Evolutionary conservation across 30 jellyfish, hydroid and myxozoan species (phyloP).

Genomic region (Catostylus mosaicus): DNA sequence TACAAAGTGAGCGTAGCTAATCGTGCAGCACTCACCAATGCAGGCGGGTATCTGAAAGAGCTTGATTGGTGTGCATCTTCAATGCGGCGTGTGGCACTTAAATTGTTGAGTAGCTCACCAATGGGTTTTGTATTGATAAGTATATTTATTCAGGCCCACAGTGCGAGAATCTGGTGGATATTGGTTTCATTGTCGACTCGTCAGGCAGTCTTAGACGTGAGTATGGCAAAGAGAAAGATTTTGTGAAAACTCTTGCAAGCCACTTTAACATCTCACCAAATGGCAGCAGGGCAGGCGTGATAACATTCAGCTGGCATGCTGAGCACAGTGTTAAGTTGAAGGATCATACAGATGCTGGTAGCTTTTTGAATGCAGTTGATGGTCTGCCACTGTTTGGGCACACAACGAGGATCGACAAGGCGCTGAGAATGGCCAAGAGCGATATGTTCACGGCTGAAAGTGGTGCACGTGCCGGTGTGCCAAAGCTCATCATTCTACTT

Average conservation of each 20-base stretch:
- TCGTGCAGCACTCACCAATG: too few relatives aligned
- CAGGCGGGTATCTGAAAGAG: too few relatives aligned
- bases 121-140: too few relatives aligned
- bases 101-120: too few relatives aligned
- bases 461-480: slow-evolving; percentile 59
- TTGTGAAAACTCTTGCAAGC: slow-evolving; percentile 49
- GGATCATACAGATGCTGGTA: slow-evolving; percentile 42
- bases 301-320: slow-evolving; percentile 71
- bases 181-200: slow-evolving; percentile 71
- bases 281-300: slow-evolving; percentile 79
- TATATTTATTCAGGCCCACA: slow-evolving; percentile 1
- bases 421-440: slow-evolving; percentile 42
- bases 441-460: slow-evolving; percentile 58
- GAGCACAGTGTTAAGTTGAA: slow-evolving; percentile 69
- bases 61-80: too few relatives aligned
- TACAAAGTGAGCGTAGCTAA: too few relatives aligned
- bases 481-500: slow-evolving; percentile 53
- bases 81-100: too few relatives aligned
- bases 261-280: slow-evolving; percentile 30
- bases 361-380: slow-evolving; percentile 57
- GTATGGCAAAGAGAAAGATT: slow-evolving; percentile 60
- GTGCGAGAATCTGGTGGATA: slow-evolving; percentile 57
- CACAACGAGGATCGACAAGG: slow-evolving; percentile 72
- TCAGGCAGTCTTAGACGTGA: slow-evolving; percentile 62
- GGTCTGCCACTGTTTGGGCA: slow-evolving; percentile 52